phyloP scores from a whole-genome alignment of 2,797 vertebrate species.

The Zalophus californianus region DNA sequence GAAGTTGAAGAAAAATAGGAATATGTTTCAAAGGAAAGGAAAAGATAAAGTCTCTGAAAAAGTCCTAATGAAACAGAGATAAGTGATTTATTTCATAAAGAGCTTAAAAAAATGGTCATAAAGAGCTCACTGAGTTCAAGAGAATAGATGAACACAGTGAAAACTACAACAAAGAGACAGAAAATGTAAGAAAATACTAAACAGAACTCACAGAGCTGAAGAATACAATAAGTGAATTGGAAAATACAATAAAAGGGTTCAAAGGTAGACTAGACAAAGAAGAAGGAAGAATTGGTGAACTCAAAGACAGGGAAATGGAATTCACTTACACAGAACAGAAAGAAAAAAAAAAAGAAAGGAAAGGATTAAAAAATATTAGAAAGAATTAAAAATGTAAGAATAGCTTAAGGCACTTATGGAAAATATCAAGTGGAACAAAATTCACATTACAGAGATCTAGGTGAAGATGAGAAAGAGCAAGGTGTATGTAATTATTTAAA shows the following conservation, averaged over 20 bases:
- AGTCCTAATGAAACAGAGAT: not conserved
- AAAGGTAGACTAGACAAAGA: not conserved
- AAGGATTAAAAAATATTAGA: not conserved
- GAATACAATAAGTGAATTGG: not conserved
- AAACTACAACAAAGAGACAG: not conserved
- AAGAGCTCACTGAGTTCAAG: not conserved
- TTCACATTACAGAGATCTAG: not conserved
- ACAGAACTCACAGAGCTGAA: not conserved
- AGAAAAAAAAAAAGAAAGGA: not conserved
- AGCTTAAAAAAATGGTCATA: not conserved
- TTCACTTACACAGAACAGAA: not conserved
- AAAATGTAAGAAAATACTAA: not conserved
- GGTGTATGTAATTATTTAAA: not conserved
- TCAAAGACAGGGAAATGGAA: not conserved
- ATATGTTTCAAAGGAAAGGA: not conserved
- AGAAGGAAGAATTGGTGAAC: not conserved
- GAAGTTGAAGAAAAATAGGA: not conserved
- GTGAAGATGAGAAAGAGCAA: not conserved
- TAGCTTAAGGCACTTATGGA: not conserved
- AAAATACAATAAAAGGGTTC: not conserved
- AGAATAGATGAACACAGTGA: not conserved
- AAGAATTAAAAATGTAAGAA: not conserved
- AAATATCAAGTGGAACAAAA: not conserved
- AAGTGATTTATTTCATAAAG: not conserved
- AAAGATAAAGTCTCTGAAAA: not conserved